Base-by-base conservation (phyloP, 2,888 invertebrate species). In the Agrotis puta region DNA sequence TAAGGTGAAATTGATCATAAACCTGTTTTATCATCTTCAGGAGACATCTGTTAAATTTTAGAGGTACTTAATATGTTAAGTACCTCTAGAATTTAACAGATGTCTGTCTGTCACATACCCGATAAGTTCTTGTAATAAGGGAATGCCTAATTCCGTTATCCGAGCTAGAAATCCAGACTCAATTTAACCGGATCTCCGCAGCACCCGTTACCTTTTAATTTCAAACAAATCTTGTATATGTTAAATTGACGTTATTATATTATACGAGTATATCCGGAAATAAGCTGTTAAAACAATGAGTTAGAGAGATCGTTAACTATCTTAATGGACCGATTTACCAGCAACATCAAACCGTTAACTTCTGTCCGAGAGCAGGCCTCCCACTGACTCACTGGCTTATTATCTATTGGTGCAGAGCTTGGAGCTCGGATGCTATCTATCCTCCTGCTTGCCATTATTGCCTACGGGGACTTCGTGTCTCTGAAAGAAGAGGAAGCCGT, bases 301-400 rank as follows among this genome's bases (percentile, higher is more conserved):
- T 62, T 45, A 20, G 6, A 20, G n/a, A 64, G 14, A n/a, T 64
- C 20, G n/a, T 45, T 51, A 62, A 73, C n/a, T 33, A 51, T 47
- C 27, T 6, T 59, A 70, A 33, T 33, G 45, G 22, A 53, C n/a
- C 18, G 33, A 47, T 53, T 39, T 53, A 53, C 47, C 64, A 71
- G 14, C 48, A 59, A 71, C 59, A 20, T 70, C 20, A 18, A 13
- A 53, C 45, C 33, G 33, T 53, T 51, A 45, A 70, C 16, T 45
- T 51, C n/a, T 45, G 22, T 16, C 22, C 43, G 51, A 27, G 43
- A 16, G 22, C 9, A 43, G n/a, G 11, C 22, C 74, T 48, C 18
- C 45, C 18, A 47, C n/a, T 14, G n/a, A 33, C 56, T 24, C 54
- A 54, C 62, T 22, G 48, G 24, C 33, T 39, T 48, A n/a, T n/a